Conservation (phyloP, 1,140 invertebrate species). For the Eumaeus atala region DNA sequence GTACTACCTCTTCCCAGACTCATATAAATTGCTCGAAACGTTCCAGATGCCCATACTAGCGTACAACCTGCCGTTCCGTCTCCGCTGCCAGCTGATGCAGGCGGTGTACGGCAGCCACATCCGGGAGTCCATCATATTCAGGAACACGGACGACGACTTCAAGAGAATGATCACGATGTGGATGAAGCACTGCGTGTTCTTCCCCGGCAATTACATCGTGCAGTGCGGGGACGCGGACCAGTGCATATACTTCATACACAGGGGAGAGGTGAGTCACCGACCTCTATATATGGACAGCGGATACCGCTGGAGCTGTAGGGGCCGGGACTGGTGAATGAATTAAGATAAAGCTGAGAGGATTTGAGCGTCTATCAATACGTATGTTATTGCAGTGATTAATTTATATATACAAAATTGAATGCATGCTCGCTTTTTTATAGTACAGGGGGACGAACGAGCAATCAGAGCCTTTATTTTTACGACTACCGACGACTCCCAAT, state of each 20-base stretch:
- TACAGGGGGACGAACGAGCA: too few species aligned
- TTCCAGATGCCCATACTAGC: slow-evolving; percentile 53
- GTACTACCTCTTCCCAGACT: neutral
- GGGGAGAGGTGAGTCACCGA: slow-evolving; percentile 50
- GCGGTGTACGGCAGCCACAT: slow-evolving; percentile 62
- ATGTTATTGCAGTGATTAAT: too few species aligned
- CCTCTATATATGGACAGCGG: neutral
- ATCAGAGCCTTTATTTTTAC: too few species aligned
- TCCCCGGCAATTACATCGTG: slow-evolving; percentile 69
- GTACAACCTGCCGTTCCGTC: slow-evolving; percentile 45
- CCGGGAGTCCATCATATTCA: slow-evolving; percentile 61
- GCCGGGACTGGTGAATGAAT: too few species aligned
- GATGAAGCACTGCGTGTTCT: slow-evolving; percentile 64
- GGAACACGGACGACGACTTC: slow-evolving; percentile 56
- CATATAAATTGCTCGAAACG: neutral
- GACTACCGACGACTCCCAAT: too few species aligned
- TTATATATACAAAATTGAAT: too few species aligned
- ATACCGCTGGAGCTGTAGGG: neutral
- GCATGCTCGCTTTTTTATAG: too few species aligned
- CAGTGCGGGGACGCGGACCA: slow-evolving; percentile 65
- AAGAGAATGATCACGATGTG: slow-evolving; percentile 58
- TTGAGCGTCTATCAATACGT: too few species aligned
- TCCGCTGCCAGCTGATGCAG: slow-evolving; percentile 61
- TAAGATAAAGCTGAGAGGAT: too few species aligned
- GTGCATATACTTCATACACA: slow-evolving; percentile 69